A percentile compares a stretch with the other conserved stretches of the same genome.
phyloP scores from a whole-genome alignment of 2,888 invertebrate genomes.

The Tenthredo amoena region DNA sequence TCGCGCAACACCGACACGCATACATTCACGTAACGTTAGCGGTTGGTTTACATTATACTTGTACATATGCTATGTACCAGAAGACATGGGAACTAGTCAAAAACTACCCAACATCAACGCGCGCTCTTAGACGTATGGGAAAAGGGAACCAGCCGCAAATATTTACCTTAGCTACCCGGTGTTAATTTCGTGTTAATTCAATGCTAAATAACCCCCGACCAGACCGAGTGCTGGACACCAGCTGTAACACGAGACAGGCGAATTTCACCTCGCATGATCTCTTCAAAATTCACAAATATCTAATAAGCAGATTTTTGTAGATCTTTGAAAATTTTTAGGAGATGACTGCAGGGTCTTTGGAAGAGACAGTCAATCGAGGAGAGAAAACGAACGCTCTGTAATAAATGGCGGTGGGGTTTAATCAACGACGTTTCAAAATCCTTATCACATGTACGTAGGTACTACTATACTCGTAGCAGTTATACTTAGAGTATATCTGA shows the following conservation, averaged over 20 bases:
- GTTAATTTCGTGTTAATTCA: constrained; percentile 45
- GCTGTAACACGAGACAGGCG: neutral
- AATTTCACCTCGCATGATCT: neutral
- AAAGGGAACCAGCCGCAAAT: constrained; percentile 46
- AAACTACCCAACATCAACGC: constrained; percentile 3
- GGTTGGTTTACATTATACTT: neutral
- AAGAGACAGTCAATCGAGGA: no score
- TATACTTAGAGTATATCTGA: neutral
- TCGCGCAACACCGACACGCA: neutral
- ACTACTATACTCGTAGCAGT: neutral
- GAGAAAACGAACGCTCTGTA: no score
- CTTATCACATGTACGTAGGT: neutral
- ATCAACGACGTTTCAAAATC: neutral
- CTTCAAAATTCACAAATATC: neutral
- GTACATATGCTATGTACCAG: neutral
- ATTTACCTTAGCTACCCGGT: constrained; percentile 36
- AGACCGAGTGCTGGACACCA: neutral
- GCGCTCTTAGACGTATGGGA: constrained; percentile 28
- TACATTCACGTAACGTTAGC: neutral
- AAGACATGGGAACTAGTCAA: constrained; percentile 21
- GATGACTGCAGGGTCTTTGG: no score
- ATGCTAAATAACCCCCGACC: constrained; percentile 20
- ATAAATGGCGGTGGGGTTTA: neutral
- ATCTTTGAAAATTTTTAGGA: neutral
- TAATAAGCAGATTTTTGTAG: neutral